Conservation (phyloP, 1,140 invertebrate species). For the Brachionus rubens region DNA sequence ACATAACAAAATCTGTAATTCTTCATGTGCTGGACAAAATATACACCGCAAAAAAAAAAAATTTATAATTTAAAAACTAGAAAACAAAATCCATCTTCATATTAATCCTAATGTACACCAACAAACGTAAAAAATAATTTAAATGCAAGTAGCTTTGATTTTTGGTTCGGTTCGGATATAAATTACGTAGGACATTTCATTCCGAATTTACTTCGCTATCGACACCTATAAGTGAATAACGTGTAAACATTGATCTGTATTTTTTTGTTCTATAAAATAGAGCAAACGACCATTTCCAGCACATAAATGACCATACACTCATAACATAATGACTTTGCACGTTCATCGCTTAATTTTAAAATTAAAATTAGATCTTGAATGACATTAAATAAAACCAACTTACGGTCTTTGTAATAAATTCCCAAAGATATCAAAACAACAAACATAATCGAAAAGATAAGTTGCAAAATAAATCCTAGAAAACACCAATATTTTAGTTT, state of each 20-base stretch:
- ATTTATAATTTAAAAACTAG: no score
- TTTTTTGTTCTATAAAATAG: constrained; percentile 40
- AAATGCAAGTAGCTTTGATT: no score
- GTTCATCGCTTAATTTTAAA: neutral
- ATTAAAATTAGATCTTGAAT: neutral
- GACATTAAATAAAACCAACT: neutral
- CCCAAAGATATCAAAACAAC: neutral
- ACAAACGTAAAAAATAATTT: no score
- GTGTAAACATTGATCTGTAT: constrained; percentile 39
- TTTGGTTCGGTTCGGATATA: no score
- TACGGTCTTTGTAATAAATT: constrained; percentile 13
- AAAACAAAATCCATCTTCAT: no score
- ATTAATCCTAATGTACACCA: no score
- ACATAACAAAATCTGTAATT: no score
- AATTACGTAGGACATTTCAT: neutral
- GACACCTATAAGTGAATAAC: constrained; percentile 37
- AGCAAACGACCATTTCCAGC: constrained; percentile 40
- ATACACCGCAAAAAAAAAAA: no score
- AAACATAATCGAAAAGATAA: neutral
- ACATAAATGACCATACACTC: constrained; percentile 40
- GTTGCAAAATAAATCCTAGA: constrained; percentile 15
- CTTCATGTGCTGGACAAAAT: no score
- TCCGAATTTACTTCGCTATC: constrained; percentile 40
- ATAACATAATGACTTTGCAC: neutral
- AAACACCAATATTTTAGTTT: constrained; percentile 33